These are phyloP conservation scores for Leptobrachium ailaonicum DNA, from an alignment of 2,113 vertebrate species.

Conservation along the genomic window DNA sequence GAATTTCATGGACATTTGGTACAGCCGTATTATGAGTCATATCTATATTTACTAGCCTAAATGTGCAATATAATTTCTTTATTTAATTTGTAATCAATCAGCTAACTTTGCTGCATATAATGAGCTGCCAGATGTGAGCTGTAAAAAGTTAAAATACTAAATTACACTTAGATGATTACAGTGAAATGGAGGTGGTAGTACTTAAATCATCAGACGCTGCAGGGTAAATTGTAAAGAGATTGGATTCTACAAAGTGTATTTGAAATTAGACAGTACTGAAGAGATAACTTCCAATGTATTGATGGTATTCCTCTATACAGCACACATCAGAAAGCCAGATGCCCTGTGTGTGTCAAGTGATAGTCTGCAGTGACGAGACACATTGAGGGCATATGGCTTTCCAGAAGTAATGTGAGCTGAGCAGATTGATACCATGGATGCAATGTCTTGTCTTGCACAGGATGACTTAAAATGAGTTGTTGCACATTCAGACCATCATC, in stretches of 20 bases:
- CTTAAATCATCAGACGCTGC: neutral
- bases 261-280: too few relatives aligned
- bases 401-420: too few relatives aligned
- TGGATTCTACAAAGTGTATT: too few relatives aligned
- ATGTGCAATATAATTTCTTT: neutral
- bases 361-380: neutral
- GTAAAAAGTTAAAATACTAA: neutral
- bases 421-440: too few relatives aligned
- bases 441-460: too few relatives aligned
- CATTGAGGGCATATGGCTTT: too few relatives aligned
- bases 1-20: neutral
- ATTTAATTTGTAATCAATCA: constrained; percentile 3
- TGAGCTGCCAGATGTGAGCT: neutral
- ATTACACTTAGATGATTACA: neutral
- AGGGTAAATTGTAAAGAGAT: too few relatives aligned
- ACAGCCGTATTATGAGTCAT: neutral
- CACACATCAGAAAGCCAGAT: neutral
- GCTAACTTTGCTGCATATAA: neutral
- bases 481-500: too few relatives aligned
- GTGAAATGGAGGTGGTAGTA: neutral
- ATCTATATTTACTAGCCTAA: neutral
- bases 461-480: too few relatives aligned
- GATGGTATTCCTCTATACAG: too few relatives aligned
- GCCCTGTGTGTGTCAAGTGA: neutral
- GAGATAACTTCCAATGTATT: too few relatives aligned